Percentiles rank a stretch among this genome's conserved stretches.
phyloP scores from a whole-genome alignment of 1,140 invertebrate genomes.

The Antheraea pernyi region DNA sequence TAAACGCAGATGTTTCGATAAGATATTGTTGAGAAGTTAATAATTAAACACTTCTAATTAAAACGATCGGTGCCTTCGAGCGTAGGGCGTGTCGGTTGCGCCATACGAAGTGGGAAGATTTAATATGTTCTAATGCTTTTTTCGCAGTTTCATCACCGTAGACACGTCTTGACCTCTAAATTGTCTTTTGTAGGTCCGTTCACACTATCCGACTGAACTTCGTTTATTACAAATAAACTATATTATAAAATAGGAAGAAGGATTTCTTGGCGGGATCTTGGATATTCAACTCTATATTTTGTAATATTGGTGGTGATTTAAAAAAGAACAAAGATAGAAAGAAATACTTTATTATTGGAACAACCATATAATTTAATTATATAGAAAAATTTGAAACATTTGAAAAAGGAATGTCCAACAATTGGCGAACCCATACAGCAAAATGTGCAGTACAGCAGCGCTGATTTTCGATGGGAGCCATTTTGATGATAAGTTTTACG shows the following conservation, averaged over 20 bases:
- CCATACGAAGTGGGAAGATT: slow-evolving; percentile 65
- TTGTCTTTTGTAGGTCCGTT: slow-evolving; percentile 1
- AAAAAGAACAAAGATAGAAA: too few relatives aligned
- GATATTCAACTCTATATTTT: too few relatives aligned
- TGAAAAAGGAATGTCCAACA: too few relatives aligned
- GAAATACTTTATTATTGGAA: too few relatives aligned
- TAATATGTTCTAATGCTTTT: slow-evolving; percentile 70
- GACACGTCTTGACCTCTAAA: slow-evolving; percentile 11
- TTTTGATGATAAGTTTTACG: too few relatives aligned
- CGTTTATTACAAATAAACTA: background rate
- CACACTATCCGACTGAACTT: background rate
- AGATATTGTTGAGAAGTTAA: background rate
- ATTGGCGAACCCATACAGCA: too few relatives aligned
- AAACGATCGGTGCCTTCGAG: slow-evolving; percentile 45
- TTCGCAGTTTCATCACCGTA: slow-evolving; percentile 57
- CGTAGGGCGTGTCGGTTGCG: slow-evolving; percentile 66
- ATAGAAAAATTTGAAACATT: too few relatives aligned
- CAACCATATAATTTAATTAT: too few relatives aligned
- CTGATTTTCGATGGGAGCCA: too few relatives aligned
- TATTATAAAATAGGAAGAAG: background rate
- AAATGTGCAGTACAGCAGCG: too few relatives aligned
- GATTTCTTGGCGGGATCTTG: background rate
- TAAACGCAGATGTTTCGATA: background rate
- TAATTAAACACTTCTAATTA: slow-evolving; percentile 60
- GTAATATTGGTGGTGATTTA: too few relatives aligned